Conservation (phyloP, 2,888 invertebrate genomes). For the Apocheima hispidaria region DNA sequence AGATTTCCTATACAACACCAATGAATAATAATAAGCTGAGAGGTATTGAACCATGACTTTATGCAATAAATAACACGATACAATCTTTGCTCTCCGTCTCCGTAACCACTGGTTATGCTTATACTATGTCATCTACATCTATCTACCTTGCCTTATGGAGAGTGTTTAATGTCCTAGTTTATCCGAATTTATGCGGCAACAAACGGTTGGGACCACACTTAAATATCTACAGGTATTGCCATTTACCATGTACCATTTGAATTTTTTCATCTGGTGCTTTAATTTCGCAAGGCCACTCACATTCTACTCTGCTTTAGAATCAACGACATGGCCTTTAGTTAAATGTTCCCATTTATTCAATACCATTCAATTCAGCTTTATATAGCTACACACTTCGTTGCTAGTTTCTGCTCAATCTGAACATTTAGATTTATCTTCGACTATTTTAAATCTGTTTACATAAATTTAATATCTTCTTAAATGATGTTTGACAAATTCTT, state of each 20-base stretch:
- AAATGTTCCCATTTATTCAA: constrained; percentile 30
- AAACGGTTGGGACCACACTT: constrained; percentile 21
- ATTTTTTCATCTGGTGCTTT: constrained; percentile 27
- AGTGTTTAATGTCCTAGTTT: constrained; percentile 26
- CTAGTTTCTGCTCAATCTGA: constrained; percentile 21
- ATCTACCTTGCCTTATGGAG: constrained; percentile 27
- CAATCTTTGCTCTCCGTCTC: constrained; percentile 63
- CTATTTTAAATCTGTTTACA: constrained; percentile 27
- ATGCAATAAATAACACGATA: constrained; percentile 74
- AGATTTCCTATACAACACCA: constrained; percentile 59
- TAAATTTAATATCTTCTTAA: constrained; percentile 20
- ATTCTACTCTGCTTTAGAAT: constrained; percentile 30
- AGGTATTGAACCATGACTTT: constrained; percentile 73
- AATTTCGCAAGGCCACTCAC: constrained; percentile 39
- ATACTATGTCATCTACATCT: constrained; percentile 36
- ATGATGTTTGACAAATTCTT: constrained; percentile 37
- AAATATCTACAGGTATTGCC: constrained; percentile 15
- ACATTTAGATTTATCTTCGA: constrained; percentile 30
- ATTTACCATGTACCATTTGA: constrained; percentile 20
- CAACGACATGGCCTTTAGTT: constrained; percentile 27
- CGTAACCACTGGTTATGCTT: constrained; percentile 40
- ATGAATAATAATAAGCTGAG: constrained; percentile 72
- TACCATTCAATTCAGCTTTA: constrained; percentile 36
- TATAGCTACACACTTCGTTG: constrained; percentile 22
- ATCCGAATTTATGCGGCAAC: constrained; percentile 28